phyloP scores from a whole-genome alignment of 2,888 invertebrate species.

The Lycocerus yunnanus region DNA sequence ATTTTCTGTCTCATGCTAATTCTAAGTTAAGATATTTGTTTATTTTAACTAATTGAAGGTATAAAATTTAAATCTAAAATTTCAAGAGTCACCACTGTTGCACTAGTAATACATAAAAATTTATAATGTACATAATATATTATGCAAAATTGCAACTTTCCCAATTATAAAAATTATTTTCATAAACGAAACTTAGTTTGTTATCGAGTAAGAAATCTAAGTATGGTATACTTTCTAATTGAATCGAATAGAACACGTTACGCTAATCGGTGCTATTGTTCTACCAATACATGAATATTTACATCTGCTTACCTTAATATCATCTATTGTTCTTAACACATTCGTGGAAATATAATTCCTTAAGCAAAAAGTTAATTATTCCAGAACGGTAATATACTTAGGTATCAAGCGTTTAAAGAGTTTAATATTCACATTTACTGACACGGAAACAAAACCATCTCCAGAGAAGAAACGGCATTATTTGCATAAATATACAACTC shows the following conservation, averaged over 20 bases:
- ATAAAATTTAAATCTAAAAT: too few species aligned
- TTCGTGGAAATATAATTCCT: constrained; percentile 41
- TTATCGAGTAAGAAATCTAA: constrained; percentile 39
- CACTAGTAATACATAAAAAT: too few species aligned
- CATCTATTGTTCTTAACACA: constrained; percentile 42
- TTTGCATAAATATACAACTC: constrained; percentile 7
- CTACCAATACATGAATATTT: constrained; percentile 44
- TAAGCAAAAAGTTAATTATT: constrained; percentile 39
- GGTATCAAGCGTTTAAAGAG: constrained; percentile 14
- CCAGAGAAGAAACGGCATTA: not conserved
- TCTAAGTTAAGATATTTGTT: too few species aligned
- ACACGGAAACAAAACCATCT: constrained; percentile 21
- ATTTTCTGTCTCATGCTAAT: too few species aligned
- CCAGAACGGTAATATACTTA: constrained; percentile 35
- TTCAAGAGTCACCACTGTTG: too few species aligned
- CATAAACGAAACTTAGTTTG: constrained; percentile 28
- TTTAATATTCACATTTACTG: constrained; percentile 25
- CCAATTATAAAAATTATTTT: constrained; percentile 31
- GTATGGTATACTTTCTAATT: constrained; percentile 36
- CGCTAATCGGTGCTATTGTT: constrained; percentile 45
- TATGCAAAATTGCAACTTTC: not conserved
- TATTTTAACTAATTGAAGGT: too few species aligned
- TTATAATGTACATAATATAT: too few species aligned
- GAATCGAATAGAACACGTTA: constrained; percentile 37
- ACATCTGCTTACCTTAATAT: constrained; percentile 45